Base-by-base conservation (phyloP, 2,888 invertebrate genomes). In the Drosophila putrida region DNA sequence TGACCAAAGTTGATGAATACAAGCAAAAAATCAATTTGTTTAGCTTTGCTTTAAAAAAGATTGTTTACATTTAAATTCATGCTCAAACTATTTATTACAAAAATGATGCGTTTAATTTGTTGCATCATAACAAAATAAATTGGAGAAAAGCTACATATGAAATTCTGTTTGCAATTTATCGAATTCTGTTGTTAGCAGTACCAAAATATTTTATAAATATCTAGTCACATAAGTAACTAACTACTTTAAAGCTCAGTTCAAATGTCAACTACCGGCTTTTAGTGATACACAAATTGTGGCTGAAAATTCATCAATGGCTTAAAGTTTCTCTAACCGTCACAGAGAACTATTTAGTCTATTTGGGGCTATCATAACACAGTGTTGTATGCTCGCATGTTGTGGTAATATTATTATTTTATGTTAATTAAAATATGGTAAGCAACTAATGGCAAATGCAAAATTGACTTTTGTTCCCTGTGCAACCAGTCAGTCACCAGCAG, bases 361-460 rank as follows among this genome's bases (percentile, higher is more conserved):
- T 31, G 43, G 36, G 41, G n/a, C 47, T 25, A 41, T 39, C 70
- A 58, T 35, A 57, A 44, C 20, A 59, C n/a, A 39, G 9, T 39
- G 11, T 38, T 38, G 20, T n/a, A 59, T 49, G 20, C 20, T 8
- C 11, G n/a, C 44, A 50, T 43, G 71, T 38, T 63, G 60, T 43
- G 53, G 49, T 71, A 63, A 51, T 61, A 46, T 78, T 73, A 60
- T 73, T 66, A 73, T 78, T 78, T 62, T n/a, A 78, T 60, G 74
- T 65, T 78, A 73, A 78, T 76, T 76, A 73, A 81, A 87, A 87
- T 72, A 71, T 83, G 83, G 69, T 73, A 71, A 80, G 63, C 72
- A 73, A 72, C 78, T 80, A 82, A 78, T 80, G 62, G 66, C 70
- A 77, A 64, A 81, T 75, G 58, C 47, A 64, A 58, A 76, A 49